Conservation (phyloP, 2,888 invertebrate species). For the Panzeria rudis region DNA sequence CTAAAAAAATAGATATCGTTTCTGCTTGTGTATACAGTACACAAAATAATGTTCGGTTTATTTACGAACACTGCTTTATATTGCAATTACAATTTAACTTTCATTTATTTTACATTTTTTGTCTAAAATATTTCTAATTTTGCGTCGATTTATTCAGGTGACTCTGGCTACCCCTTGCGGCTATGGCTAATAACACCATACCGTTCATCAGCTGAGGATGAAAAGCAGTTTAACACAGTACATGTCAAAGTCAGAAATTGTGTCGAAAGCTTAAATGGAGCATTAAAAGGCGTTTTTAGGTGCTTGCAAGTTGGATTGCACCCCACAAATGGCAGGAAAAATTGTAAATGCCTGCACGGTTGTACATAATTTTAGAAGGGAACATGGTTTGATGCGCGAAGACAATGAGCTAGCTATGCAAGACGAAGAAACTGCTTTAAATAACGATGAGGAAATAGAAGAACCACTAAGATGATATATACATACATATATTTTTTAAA, state of each 20-base stretch:
- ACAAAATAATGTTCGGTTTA: too few relatives aligned
- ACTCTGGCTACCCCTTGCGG: too few relatives aligned
- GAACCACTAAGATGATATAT: neutral
- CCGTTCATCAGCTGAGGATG: neutral
- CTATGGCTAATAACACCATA: neutral
- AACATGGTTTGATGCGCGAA: too few relatives aligned
- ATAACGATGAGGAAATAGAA: neutral
- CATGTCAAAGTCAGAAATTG: conserved; percentile 18
- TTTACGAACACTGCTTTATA: too few relatives aligned
- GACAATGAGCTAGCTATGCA: neutral
- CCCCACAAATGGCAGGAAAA: neutral
- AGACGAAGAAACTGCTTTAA: neutral
- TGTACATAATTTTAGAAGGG: too few relatives aligned
- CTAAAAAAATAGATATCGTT: too few relatives aligned
- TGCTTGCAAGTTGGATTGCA: conserved; percentile 17
- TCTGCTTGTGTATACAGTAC: too few relatives aligned
- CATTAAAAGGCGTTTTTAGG: conserved; percentile 15
- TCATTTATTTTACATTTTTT: neutral
- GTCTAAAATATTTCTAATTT: too few relatives aligned
- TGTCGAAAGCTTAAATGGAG: conserved; percentile 24
- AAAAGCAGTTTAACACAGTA: neutral
- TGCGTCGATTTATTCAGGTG: too few relatives aligned
- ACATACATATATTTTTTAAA: neutral
- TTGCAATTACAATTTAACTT: neutral
- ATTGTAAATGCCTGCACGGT: too few relatives aligned